Base-by-base conservation (phyloP, 2,797 vertebrate species). In the Pseudochromis fuscus region DNA sequence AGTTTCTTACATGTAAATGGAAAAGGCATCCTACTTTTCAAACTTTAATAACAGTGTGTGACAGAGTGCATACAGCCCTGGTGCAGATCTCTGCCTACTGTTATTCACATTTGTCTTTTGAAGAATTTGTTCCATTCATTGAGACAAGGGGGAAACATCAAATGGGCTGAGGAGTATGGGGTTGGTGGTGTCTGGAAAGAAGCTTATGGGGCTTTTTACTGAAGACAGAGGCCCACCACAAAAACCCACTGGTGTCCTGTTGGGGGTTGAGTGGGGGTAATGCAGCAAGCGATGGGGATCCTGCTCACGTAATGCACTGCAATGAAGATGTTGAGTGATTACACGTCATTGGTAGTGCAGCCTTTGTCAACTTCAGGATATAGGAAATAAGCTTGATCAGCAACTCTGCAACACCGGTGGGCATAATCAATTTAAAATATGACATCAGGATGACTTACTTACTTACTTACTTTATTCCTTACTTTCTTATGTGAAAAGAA, bases 111-210 rank as follows among this genome's bases (percentile, higher is more conserved):
- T 31, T 82, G 71, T 59, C 56, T 79, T 73, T 30, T 67, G 24
- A 70, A 67, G 23, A 60, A 59, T 73, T 52, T 64, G 40, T 67
- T 75, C 71, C 45, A 45, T 58, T 65, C 61, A 45, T 51, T 77
- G 15, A 46, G 44, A 75, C 35, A 35, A 30, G 65, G 27, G n/a
- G 48, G 57, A 66, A 70, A 60, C 77, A 69, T 80, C 31, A 72
- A 35, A 59, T 63, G 33, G 49, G 58, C 59, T 69, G 63, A 65
- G 58, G 52, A 73, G 60, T 64, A 58, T 23, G 48, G n/a, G 65
- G 46, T 50, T 71, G 19, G 50, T 49, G 65, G 57, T 70, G 79
- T 89, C 87, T 89, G 87, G 87, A 90, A 88, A 89, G 66, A 83
- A 82, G 81, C 77, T 88, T 87, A 78, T 46, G 68, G 58, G 52